A percentile compares a stretch with the other conserved stretches of the same genome.
phyloP scores from a whole-genome alignment of 2,888 invertebrate species.

The Caenorhabditis sp. region DNA sequence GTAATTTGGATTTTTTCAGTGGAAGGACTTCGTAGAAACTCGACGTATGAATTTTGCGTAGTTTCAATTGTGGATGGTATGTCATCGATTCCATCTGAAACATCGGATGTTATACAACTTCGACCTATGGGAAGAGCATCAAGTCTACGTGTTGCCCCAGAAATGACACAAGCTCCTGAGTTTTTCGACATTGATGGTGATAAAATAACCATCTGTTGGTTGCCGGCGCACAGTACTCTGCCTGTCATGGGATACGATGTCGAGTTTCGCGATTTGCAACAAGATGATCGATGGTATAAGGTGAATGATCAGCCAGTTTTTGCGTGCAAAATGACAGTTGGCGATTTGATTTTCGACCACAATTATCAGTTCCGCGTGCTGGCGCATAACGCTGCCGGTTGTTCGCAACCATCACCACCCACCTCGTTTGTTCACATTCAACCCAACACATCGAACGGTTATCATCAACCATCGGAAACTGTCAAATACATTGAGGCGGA shows the following conservation, averaged over 20 bases:
- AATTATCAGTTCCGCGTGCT: slow-evolving; percentile 70
- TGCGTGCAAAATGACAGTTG: slow-evolving; percentile 70
- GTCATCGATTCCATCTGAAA: slow-evolving; percentile 59
- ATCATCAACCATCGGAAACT: not conserved
- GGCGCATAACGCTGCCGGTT: slow-evolving; percentile 69
- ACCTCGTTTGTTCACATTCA: slow-evolving; percentile 64
- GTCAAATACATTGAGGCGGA: slow-evolving; percentile 65
- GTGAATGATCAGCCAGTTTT: slow-evolving; percentile 68
- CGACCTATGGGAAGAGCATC: slow-evolving; percentile 53
- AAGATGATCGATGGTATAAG: slow-evolving; percentile 68
- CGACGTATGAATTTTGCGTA: slow-evolving; percentile 70
- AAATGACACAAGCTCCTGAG: slow-evolving; percentile 66
- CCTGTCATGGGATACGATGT: slow-evolving; percentile 71
- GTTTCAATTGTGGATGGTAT: slow-evolving; percentile 54
- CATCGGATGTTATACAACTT: slow-evolving; percentile 65
- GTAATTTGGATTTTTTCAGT: slow-evolving; percentile 50
- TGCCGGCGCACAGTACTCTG: slow-evolving; percentile 66
- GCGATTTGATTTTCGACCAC: slow-evolving; percentile 66
- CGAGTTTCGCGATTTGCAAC: slow-evolving; percentile 69
- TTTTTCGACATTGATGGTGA: slow-evolving; percentile 64
- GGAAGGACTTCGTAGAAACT: slow-evolving; percentile 65
- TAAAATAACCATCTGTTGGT: slow-evolving; percentile 69
- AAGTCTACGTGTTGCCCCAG: slow-evolving; percentile 51
- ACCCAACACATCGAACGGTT: slow-evolving; percentile 13
- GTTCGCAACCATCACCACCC: slow-evolving; percentile 67